phyloP scores from a whole-genome alignment of 2,113 vertebrate species.

The Prionailurus bengalensis region DNA sequence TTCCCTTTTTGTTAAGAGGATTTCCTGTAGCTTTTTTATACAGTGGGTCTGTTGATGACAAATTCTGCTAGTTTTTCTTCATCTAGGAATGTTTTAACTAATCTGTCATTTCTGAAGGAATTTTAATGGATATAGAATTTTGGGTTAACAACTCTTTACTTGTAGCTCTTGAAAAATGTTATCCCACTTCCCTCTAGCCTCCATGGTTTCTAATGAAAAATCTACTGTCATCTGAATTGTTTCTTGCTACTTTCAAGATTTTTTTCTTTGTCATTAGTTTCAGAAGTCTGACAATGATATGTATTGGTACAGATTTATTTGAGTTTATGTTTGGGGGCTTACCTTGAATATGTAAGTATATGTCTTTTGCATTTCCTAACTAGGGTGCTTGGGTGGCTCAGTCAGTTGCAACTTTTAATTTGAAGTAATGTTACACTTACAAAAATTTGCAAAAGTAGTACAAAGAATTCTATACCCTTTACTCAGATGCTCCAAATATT shows the following conservation, averaged over 20 bases:
- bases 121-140: neutral
- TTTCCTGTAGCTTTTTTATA: neutral
- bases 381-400: no score
- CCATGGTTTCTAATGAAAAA: neutral
- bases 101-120: neutral
- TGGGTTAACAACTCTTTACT: neutral
- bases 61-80: neutral
- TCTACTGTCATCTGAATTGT: neutral
- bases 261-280: conserved; percentile 25
- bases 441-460: neutral
- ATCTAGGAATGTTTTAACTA: neutral
- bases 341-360: neutral
- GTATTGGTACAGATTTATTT: neutral
- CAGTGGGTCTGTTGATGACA: neutral
- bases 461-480: neutral
- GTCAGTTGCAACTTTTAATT: neutral
- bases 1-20: neutral
- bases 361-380: neutral
- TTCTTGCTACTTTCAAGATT: neutral
- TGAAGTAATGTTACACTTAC: neutral
- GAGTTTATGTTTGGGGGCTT: neutral
- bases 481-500: conserved; percentile 5
- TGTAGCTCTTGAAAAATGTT: neutral
- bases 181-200: neutral
- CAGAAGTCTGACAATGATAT: neutral